A percentile compares a stretch with the other conserved stretches of the same genome.
phyloP scores from a whole-genome alignment of 2,888 invertebrate genomes.

The Barypeithes pellucidus region DNA sequence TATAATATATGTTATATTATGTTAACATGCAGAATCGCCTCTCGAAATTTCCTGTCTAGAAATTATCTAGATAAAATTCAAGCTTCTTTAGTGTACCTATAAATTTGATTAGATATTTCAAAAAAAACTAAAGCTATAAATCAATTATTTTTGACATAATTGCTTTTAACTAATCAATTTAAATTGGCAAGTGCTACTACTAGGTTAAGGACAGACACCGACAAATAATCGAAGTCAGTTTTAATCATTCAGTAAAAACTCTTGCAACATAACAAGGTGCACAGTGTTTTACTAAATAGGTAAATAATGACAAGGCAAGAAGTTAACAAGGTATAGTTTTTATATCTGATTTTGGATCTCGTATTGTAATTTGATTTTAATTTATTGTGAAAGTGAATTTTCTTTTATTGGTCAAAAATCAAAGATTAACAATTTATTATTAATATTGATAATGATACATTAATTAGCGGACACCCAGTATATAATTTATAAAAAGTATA shows the following conservation, averaged over 20 bases:
- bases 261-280: conserved; percentile 33
- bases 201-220: conserved; percentile 48
- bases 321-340: conserved; percentile 25
- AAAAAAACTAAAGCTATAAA: conserved; percentile 5
- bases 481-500: too few species aligned
- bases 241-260: conserved; percentile 40
- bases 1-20: too few species aligned
- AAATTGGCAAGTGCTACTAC: conserved; percentile 35
- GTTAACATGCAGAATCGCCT: too few species aligned
- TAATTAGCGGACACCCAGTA: too few species aligned
- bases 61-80: too few species aligned
- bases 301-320: conserved; percentile 49
- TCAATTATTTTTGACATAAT: conserved; percentile 26
- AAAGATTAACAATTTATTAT: too few species aligned
- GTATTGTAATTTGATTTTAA: conserved; percentile 5
- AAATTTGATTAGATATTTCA: too few species aligned
- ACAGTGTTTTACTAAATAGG: conserved; percentile 34
- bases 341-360: conserved; percentile 3
- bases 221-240: conserved; percentile 39
- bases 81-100: too few species aligned
- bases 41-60: too few species aligned
- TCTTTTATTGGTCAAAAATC: neutral
- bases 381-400: neutral
- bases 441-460: too few species aligned
- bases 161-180: conserved; percentile 19